Evolutionary conservation across 2,113 vertebrate species (phyloP), one percentile per base, ranked within the genome.

Genomic region (Calidris pugnax): DNA sequence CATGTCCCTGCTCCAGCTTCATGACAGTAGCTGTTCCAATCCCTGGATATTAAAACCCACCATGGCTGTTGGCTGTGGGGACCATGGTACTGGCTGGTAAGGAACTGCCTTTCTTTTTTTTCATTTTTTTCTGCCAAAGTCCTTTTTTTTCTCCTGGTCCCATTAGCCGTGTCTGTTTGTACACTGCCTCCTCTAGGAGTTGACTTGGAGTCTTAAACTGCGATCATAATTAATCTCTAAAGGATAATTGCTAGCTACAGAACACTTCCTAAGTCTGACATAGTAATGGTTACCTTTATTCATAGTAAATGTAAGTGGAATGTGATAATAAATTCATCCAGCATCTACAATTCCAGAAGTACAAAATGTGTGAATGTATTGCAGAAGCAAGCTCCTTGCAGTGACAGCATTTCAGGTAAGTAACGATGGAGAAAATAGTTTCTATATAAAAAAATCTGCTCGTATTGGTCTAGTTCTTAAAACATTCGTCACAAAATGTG

Each of bases 321-420:
- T 39, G 9, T 55, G 28, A 43, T 85, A 35, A 69, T 86, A 87
- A 83, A 93, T 74, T 80, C 14, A 35, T 56, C 48, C 51, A 77
- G 37, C 43, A 78, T 75, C 51, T 83, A 18, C 72, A 55, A 33
- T 77, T 85, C 19, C 24, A 67, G 15, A 60, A 77, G 26, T 50
- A 59, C 18, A 37, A 43, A 83, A 51, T 28, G 13, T 32, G 55
- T 3, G 0, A 57, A 74, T 43, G 7, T 20, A 45, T 15, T 63
- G 33, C 57, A 78, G 88, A 80, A 86, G 51, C 12, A 59, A 80
- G 48, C 39, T 76, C 48, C 19, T 62, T 67, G 28, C 62, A 91
- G 50, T 59, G 67, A 71, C 33, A 19, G 30, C n/a, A 59, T 92
- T 81, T 77, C 37, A 69, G 79, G 93, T 90, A 92, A 84, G 89